These are phyloP conservation scores for Oncorhynchus gorbuscha DNA, from an alignment of 2,113 vertebrate species.

Conservation along the genomic window DNA sequence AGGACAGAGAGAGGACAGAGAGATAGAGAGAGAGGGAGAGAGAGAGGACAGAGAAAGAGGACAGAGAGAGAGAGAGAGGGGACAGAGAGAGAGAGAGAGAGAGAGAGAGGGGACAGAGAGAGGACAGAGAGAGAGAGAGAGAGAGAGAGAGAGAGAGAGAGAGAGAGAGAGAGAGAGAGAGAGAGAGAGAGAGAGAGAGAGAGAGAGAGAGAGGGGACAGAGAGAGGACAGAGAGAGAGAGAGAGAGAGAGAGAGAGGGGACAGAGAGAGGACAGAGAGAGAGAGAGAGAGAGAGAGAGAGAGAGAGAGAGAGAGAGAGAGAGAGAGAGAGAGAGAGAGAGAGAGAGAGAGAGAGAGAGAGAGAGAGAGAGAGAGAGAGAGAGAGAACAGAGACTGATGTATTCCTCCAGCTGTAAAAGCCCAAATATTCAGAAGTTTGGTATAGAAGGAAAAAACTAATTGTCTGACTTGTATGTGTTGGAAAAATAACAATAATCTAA, in stretches of 20 bases:
- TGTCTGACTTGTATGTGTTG: conserved; percentile 12
- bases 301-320: too few relatives aligned
- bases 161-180: conserved; percentile 1
- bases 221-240: conserved; percentile 26
- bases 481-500: conserved; percentile 28
- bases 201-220: conserved; percentile 16
- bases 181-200: conserved; percentile 45
- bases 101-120: too few relatives aligned
- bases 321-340: too few relatives aligned
- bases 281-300: too few relatives aligned
- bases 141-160: conserved; percentile 30
- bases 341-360: too few relatives aligned
- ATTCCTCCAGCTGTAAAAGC: conserved; percentile 55
- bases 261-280: too few relatives aligned
- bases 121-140: too few relatives aligned
- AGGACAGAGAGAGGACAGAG: too few relatives aligned
- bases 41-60: conserved; percentile 23
- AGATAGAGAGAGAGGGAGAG: too few relatives aligned
- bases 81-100: neutral
- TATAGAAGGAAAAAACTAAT: conserved; percentile 27
- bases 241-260: too few relatives aligned
- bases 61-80: conserved; percentile 36
- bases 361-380: too few relatives aligned
- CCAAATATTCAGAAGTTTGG: conserved; percentile 41
- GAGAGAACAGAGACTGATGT: conserved; percentile 53